A percentile compares a stretch with the other conserved stretches of the same genome.
These are phyloP conservation scores for Xestobium rufovillosum DNA, from an alignment of 2,888 invertebrate species.

Conservation along the genomic window DNA sequence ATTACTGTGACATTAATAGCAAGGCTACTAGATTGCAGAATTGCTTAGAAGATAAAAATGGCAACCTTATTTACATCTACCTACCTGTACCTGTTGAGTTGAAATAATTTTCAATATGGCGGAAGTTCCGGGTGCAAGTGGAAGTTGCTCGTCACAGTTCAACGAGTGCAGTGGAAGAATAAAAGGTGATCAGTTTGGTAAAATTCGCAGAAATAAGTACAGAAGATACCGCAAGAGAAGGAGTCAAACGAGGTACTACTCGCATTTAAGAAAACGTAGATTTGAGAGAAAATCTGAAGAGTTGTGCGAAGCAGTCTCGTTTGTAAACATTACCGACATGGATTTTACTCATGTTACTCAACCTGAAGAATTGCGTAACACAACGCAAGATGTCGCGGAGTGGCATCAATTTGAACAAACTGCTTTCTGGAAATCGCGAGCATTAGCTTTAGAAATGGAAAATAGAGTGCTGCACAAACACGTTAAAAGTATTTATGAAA, in stretches of 20 bases:
- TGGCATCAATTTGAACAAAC: conserved; percentile 52
- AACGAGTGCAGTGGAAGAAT: too few species aligned
- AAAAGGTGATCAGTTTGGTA: too few species aligned
- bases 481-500: conserved; percentile 38
- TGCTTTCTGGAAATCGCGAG: conserved; percentile 55
- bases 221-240: conserved; percentile 23
- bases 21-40: too few species aligned
- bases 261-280: conserved; percentile 22
- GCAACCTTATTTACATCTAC: too few species aligned
- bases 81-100: too few species aligned
- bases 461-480: conserved; percentile 50
- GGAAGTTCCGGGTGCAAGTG: too few species aligned
- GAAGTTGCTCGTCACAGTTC: too few species aligned
- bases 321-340: conserved; percentile 32
- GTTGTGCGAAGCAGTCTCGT: conserved; percentile 29
- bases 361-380: conserved; percentile 8
- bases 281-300: conserved; percentile 25
- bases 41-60: too few species aligned
- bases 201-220: too few species aligned
- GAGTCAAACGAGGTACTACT: conserved; percentile 26
- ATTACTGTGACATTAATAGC: too few species aligned
- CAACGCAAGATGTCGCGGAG: conserved; percentile 32
- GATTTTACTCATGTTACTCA: conserved; percentile 22
- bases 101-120: too few species aligned
- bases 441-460: conserved; percentile 51